Evolutionary conservation across 2,113 vertebrate genomes (phyloP), one percentile per base, ranked within the genome.

Genomic region (Diadophis punctatus): DNA sequence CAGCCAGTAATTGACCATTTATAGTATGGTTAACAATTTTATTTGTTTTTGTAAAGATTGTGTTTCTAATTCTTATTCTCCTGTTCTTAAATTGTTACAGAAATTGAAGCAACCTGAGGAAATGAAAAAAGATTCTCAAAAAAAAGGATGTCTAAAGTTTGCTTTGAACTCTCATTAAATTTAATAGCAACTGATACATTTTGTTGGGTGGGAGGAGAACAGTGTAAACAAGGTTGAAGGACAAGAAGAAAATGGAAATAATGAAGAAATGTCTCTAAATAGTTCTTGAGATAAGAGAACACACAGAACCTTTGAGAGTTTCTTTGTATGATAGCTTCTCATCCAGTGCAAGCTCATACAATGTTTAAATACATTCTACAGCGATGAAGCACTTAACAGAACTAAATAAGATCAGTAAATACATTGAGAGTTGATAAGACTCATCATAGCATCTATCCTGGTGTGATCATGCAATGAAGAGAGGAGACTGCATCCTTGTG

Each of bases 321-420:
- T 99, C 98, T 25, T 97, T 99, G 1, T 99, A 98, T 0, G 98
- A 99, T 86, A 98, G 98, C 95, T 99, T 99, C 97, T 99, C 98
- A 88, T 98, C 98, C 6, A 98, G 98, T 46, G 94, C 98, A 95
- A 99, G 98, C 93, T 99, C 98, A 55, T 98, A 98, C 30, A 98
- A 98, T 0, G 95, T 97, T 51, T 98, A 97, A 97, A 90, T 90
- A 95, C 93, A 12, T 53, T 89, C 74, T 1, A 10, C 92, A 68
- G 8, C 22, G 87, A 23, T 14, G 87, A 85, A 60, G 92, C 93
- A 86, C 39, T 14, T 92, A 55, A 91, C 58, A 43, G 27, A 16
- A 18, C 14, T 27, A 39, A 85, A 85, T n/a, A 27, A n/a, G 25
- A 20, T 56, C 14, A 2, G 27, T 27, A 58, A 22, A 87, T 92